Percentiles rank a stretch among this genome's conserved stretches.
phyloP scores from a whole-genome alignment of 2,113 vertebrate species.

The Prietella phreatophila region DNA sequence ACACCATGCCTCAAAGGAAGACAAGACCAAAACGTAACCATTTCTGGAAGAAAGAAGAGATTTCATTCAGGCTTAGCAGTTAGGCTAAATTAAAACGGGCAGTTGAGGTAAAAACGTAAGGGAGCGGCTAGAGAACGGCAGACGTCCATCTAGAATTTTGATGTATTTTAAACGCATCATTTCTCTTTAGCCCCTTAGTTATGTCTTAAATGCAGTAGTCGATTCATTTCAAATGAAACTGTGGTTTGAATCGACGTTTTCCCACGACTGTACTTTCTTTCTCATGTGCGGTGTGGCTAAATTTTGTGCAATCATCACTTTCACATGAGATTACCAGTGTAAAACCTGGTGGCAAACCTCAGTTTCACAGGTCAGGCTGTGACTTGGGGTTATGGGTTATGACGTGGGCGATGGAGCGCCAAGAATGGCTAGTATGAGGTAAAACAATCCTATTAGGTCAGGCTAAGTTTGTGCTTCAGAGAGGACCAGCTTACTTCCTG shows the following conservation, averaged over 20 bases:
- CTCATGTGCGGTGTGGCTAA: not conserved
- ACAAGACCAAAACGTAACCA: not conserved
- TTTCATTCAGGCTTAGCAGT: not conserved
- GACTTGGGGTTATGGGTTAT: constrained; percentile 24
- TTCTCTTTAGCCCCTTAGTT: not conserved
- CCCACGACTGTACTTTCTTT: constrained; percentile 28
- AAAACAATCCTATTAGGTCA: constrained; percentile 57
- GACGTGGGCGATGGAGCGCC: constrained; percentile 2
- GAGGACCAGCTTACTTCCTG: constrained; percentile 57
- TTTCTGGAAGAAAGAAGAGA: not conserved
- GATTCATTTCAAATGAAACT: not conserved
- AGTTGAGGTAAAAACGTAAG: not conserved
- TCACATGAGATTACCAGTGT: constrained; percentile 28
- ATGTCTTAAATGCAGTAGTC: not conserved
- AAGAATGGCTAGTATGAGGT: constrained; percentile 57
- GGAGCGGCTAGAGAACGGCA: not conserved
- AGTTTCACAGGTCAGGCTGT: not conserved
- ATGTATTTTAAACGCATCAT: not conserved
- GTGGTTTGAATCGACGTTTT: constrained; percentile 13
- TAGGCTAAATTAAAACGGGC: not conserved
- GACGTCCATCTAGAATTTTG: not conserved
- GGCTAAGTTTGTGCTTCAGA: constrained; percentile 54
- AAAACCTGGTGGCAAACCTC: constrained; percentile 30
- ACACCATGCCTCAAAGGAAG: constrained; percentile 15
- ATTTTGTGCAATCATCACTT: not conserved